A percentile compares a stretch with the other conserved stretches of the same genome.
These are phyloP conservation scores for Telmatherina bonti DNA, from an alignment of 2,797 vertebrate species.

Conservation along the genomic window DNA sequence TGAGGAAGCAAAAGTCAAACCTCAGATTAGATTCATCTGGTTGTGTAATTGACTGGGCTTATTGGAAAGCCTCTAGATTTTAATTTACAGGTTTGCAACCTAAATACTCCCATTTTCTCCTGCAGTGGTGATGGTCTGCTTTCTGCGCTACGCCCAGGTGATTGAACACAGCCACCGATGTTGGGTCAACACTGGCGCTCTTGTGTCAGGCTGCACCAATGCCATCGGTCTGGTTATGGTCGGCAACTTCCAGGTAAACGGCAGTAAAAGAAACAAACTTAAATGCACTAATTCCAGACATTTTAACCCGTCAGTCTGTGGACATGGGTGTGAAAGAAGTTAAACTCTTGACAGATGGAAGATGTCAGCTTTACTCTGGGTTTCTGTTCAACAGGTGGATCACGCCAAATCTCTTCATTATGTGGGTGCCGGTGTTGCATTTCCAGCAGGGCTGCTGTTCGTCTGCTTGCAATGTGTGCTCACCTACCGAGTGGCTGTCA, in stretches of 20 bases:
- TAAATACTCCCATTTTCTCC: conserved; percentile 1
- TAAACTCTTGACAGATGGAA: too few relatives aligned
- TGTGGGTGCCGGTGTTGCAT: conserved; percentile 90
- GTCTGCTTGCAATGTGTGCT: conserved; percentile 92
- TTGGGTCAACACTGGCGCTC: conserved; percentile 90
- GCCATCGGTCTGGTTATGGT: conserved; percentile 91
- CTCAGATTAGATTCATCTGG: accelerated
- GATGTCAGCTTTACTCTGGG: neutral
- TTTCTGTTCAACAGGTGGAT: conserved; percentile 86
- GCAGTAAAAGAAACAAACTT: neutral
- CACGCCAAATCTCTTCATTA: conserved; percentile 93
- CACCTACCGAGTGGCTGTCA: conserved; percentile 88
- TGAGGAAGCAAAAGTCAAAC: neutral
- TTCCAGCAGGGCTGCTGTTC: conserved; percentile 91
- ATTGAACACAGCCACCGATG: conserved; percentile 90
- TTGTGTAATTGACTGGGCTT: neutral
- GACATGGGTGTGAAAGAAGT: neutral
- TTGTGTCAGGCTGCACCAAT: conserved; percentile 91
- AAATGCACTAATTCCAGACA: neutral
- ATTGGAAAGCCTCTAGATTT: neutral
- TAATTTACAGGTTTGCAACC: neutral
- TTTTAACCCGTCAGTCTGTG: neutral
- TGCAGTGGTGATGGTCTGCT: conserved; percentile 91
- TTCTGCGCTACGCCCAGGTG: conserved; percentile 92
- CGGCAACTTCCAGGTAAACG: conserved; percentile 92